Percentiles rank a stretch among this genome's conserved stretches.
Evolutionary conservation across 1,140 invertebrate species (phyloP).

Genomic region (Sitodiplosis mosellana): DNA sequence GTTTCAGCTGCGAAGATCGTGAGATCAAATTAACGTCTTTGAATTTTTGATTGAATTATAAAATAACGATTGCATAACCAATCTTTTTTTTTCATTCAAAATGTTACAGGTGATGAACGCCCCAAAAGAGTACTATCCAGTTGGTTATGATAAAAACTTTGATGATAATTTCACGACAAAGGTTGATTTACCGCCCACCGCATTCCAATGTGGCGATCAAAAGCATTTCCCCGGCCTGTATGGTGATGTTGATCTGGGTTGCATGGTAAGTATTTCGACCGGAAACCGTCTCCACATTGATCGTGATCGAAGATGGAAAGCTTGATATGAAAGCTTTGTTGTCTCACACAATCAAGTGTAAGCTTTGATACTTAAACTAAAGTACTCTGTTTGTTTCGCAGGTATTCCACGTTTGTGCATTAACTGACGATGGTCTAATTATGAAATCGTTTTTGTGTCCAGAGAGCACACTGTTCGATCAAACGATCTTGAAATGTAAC

Average conservation of each 20-base stretch:
- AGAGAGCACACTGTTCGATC: constrained; percentile 73
- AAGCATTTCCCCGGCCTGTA: constrained; percentile 80
- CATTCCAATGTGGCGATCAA: constrained; percentile 72
- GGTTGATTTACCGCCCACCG: constrained; percentile 67
- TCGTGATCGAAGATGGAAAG: not conserved
- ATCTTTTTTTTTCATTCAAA: no score
- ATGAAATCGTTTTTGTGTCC: constrained; percentile 81
- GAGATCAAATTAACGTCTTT: no score
- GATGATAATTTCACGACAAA: constrained; percentile 70
- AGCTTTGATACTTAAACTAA: not conserved
- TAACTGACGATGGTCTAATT: constrained; percentile 72
- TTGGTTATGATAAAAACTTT: constrained; percentile 70
- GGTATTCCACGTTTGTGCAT: constrained; percentile 77
- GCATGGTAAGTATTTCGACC: constrained; percentile 51
- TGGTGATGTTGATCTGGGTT: constrained; percentile 75
- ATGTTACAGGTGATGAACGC: constrained; percentile 74
- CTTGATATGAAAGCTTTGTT: not conserved
- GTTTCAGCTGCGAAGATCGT: no score
- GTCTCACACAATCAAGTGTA: not conserved
- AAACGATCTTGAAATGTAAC: constrained; percentile 75
- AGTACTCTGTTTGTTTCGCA: constrained; percentile 21
- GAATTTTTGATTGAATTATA: not conserved
- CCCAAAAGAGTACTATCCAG: constrained; percentile 69
- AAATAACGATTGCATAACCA: not conserved
- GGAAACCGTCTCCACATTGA: not conserved